These are phyloP conservation scores for Rosalia funebris DNA, from an alignment of 2,888 invertebrate species.

Conservation along the genomic window DNA sequence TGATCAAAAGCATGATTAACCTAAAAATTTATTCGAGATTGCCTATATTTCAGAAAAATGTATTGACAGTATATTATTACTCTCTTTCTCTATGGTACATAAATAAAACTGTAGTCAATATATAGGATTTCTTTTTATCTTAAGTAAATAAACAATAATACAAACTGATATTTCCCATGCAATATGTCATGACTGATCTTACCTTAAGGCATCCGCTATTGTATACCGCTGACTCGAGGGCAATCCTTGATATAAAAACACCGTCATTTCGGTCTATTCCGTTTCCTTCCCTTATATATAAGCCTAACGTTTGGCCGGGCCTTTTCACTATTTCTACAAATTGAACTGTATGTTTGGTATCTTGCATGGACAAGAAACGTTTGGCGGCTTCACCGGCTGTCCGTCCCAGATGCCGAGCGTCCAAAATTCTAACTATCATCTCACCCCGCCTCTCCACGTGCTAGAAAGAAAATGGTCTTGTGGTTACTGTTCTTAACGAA, in stretches of 20 bases:
- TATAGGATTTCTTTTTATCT: too few species aligned
- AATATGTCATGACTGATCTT: constrained; percentile 45
- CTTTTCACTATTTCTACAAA: constrained; percentile 98
- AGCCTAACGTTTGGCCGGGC: constrained; percentile 96
- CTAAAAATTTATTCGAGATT: too few species aligned
- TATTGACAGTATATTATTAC: too few species aligned
- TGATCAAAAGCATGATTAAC: too few species aligned
- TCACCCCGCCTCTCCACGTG: constrained; percentile 90
- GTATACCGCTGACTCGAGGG: constrained; percentile 95
- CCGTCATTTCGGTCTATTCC: constrained; percentile 95
- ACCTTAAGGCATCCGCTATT: constrained; percentile 95
- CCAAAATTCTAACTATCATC: constrained; percentile 93
- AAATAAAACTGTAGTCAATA: too few species aligned
- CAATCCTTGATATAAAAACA: constrained; percentile 97
- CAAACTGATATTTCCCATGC: too few species aligned
- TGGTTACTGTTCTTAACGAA: too few species aligned
- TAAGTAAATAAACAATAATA: too few species aligned
- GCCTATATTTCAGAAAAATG: too few species aligned
- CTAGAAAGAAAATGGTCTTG: too few species aligned
- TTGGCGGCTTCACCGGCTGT: constrained; percentile 88
- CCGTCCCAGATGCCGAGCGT: constrained; percentile 87
- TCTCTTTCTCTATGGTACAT: too few species aligned
- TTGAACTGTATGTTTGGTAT: constrained; percentile 74
- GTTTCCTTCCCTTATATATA: constrained; percentile 99
- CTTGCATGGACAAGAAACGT: constrained; percentile 84